Evolutionary conservation across 1,140 invertebrate species (phyloP), one percentile per base, ranked within the genome.

Genomic region (Acromyrmex heyeri): DNA sequence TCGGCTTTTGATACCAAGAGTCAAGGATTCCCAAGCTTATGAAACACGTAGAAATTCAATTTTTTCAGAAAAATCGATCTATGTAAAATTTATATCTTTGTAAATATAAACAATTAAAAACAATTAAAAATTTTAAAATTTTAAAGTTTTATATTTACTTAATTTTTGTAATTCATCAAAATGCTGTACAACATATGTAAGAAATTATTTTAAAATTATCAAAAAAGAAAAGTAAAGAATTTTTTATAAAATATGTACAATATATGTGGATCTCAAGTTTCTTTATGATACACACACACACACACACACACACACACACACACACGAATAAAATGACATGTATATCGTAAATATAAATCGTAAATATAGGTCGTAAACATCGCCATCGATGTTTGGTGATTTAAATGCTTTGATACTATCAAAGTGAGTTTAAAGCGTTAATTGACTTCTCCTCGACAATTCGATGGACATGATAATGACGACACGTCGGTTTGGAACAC

Each of bases 381-480:
- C 21, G 8, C 4, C 44, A 14, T 27, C 21, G 21, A 38, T n/a
- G 6, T 48, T 27, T 48, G 38, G 53, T 61, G 16, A 82, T 82
- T 59, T 48, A 82, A 82, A 82, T 16, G 34, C 34, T 18, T 21
- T 30, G 3, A 21, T 50, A 73, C 3, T 0, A 3, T 2, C 30
- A 14, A 18, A 44, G 27, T 18, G 38, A 61, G 69, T 83, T 83
- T 59, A 61, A 73, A 61, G 24, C 55, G 18, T 34, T 73, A 83
- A 83, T 83, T 83, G 38, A 83, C 7, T 59, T 73, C 24, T 34
- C 79, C 21, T 24, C 18, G 69, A 83, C 69, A 83, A 83, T 83
- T 75, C 69, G 55, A 48, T 18, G 38, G 55, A 73, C 79, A 73
- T 73, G 44, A 21, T 83, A 83, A 83, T 73, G 69, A 83, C 27